Conservation (phyloP, 1,140 invertebrate species). For the Brachionus plicatilis region DNA sequence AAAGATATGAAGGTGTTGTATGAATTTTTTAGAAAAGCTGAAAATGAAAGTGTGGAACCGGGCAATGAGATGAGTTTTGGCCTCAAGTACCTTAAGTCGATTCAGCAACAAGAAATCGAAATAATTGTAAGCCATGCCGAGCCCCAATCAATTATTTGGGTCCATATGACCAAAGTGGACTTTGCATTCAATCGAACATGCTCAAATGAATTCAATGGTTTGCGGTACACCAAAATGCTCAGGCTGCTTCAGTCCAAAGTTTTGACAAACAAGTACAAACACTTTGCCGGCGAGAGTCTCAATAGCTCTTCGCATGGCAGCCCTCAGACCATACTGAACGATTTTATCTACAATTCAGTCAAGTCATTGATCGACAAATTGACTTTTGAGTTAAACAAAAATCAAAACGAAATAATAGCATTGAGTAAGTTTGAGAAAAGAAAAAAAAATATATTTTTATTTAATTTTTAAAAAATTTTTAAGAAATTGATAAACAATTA, state of each 20-base stretch:
- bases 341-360: slow-evolving; percentile 14
- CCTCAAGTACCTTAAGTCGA: slow-evolving; percentile 19
- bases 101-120: slow-evolving; percentile 37
- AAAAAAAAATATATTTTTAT: neutral
- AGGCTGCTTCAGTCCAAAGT: slow-evolving; percentile 24
- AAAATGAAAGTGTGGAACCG: neutral
- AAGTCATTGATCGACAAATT: slow-evolving; percentile 18
- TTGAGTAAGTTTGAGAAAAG: neutral
- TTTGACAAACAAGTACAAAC: slow-evolving; percentile 22
- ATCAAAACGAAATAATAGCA: neutral
- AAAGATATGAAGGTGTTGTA: neutral
- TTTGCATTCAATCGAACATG: neutral
- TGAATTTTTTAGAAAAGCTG: neutral
- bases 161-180: neutral
- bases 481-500: slow-evolving; percentile 33
- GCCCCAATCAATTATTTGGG: slow-evolving; percentile 26
- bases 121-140: neutral
- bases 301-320: neutral
- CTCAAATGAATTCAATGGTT: neutral
- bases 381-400: neutral
- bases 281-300: neutral
- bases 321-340: neutral
- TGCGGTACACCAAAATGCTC: neutral
- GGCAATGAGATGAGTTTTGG: neutral
- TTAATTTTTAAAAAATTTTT: neutral